These are phyloP conservation scores for Thymallus thymallus DNA, from an alignment of 2,113 vertebrate species.

Conservation along the genomic window DNA sequence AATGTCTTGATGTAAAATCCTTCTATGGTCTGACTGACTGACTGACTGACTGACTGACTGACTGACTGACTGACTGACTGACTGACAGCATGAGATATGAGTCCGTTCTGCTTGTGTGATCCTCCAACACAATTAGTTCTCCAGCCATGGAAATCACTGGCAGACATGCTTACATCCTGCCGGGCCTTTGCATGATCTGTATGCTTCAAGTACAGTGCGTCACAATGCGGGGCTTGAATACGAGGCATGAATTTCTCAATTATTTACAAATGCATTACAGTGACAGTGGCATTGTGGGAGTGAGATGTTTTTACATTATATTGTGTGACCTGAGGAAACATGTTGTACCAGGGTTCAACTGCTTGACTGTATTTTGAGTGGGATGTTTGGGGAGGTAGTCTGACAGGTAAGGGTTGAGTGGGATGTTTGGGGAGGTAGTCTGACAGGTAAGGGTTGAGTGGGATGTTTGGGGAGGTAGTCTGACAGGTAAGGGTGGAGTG, in stretches of 20 bases:
- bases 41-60: background rate
- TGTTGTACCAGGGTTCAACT: no score
- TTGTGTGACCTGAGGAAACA: no score
- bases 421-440: no score
- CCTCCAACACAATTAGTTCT: background rate
- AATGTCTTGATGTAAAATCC: background rate
- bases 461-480: no score
- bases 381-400: no score
- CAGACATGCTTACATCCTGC: background rate
- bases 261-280: no score
- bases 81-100: background rate
- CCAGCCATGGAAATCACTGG: background rate
- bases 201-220: no score
- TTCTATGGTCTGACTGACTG: background rate
- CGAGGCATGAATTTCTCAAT: no score
- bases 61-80: no score
- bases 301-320: no score
- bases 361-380: background rate
- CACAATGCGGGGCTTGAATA: no score
- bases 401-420: background rate
- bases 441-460: background rate
- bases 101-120: background rate
- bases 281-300: no score
- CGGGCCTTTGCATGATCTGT: background rate
- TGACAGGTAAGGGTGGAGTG: background rate